Evolutionary conservation across 2,113 vertebrate species (phyloP), one percentile per base, ranked within the genome.

Genomic region (Osmerus eperlanus): DNA sequence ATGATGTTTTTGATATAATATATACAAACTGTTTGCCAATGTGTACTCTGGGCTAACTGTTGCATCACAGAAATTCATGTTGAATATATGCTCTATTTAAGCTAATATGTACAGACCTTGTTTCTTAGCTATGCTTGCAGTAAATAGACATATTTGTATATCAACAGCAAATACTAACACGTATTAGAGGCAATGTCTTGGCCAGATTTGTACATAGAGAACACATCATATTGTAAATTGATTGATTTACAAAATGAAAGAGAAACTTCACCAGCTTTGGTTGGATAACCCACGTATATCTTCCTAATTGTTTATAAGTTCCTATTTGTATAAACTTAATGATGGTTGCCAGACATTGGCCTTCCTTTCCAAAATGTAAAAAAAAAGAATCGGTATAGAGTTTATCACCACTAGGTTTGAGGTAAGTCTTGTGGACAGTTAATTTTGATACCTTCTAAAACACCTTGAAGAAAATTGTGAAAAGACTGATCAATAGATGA

Each of bases 371-470:
- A 47, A 28, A 29, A 62, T 15, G 60, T 23, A 23, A 23, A 23
- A 68, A 16, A 47, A 70, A 58, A 18, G 4, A 8, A 28, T 63
- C 32, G 14, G 29, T 79, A 75, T 29, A 32, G 18, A 16, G 73
- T 16, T 23, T 5, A 32, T 75, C 13, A 65, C 16, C 25, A 28
- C 47, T 32, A 41, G 15, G 67, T 75, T 71, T 88, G 88, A 91
- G 89, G 89, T 91, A 91, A 87, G 83, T 89, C 70, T n/a, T 29
- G 74, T 73, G 79, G 79, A 73, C 55, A 67, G 74, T 73, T 78
- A 16, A 59, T 59, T 58, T 68, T 52, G 29, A 64, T 64, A 25
- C 16, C 18, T 32, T 32, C 61, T 63, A 28, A 63, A 63, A 32
- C 61, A 63, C 21, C 62, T 32, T 29, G 32, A 29, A 12, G 6